phyloP scores from a whole-genome alignment of 2,888 invertebrate genomes.

The Rhodophaea formosa region DNA sequence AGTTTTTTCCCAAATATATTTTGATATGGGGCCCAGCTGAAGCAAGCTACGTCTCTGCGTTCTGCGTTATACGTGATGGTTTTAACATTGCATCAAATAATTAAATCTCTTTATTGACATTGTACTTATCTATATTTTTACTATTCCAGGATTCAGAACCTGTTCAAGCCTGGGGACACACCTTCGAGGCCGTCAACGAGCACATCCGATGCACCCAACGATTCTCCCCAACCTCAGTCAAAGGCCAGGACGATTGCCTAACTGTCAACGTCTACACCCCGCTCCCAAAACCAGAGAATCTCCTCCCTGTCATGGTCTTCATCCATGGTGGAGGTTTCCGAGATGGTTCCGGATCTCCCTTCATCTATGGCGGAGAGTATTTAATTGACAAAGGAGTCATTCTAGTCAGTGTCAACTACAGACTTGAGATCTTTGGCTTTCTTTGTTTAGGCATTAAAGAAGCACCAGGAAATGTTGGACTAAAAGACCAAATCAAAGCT shows the following conservation, averaged over 20 bases:
- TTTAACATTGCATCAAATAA: too few species aligned
- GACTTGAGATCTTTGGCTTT: conserved; percentile 67
- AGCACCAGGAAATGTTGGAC: conserved; percentile 66
- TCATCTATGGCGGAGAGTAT: conserved; percentile 65
- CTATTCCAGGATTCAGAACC: conserved; percentile 58
- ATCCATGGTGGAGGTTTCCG: conserved; percentile 72
- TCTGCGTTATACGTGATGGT: too few species aligned
- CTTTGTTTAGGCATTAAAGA: conserved; percentile 64
- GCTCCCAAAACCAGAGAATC: conserved; percentile 24
- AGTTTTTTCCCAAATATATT: too few species aligned
- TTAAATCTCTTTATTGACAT: too few species aligned
- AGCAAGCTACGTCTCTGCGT: too few species aligned
- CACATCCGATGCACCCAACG: conserved; percentile 61
- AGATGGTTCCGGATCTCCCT: conserved; percentile 63
- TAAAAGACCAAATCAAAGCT: conserved; percentile 71
- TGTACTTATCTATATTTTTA: background rate
- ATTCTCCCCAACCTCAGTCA: conserved; percentile 42
- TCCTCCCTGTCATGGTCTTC: conserved; percentile 67
- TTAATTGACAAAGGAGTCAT: conserved; percentile 58
- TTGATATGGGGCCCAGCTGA: too few species aligned
- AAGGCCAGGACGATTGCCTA: conserved; percentile 64
- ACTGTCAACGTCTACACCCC: conserved; percentile 66
- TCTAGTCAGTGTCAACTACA: conserved; percentile 67
- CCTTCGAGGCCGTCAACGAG: conserved; percentile 58
- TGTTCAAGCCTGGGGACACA: conserved; percentile 55